Evolutionary conservation across 2,113 vertebrate genomes (phyloP).

Genomic region (Anguilla rostrata): DNA sequence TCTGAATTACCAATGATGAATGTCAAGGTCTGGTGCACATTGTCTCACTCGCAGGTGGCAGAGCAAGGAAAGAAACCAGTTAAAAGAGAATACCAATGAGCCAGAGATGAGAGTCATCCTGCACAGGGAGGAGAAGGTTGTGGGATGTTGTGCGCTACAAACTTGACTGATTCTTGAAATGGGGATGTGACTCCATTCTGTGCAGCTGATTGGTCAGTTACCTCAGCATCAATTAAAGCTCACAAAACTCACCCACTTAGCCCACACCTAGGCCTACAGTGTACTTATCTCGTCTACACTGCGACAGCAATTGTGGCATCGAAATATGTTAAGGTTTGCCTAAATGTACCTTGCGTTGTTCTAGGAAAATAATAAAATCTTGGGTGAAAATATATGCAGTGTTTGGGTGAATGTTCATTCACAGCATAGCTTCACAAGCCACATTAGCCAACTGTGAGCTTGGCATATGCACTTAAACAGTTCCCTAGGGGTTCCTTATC

Average conservation of each 20-base stretch:
- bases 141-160: background rate
- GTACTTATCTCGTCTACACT: background rate
- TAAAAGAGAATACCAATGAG: background rate
- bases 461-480: background rate
- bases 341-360: background rate
- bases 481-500: background rate
- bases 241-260: background rate
- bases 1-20: background rate
- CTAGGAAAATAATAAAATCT: background rate
- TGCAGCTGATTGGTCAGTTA: background rate
- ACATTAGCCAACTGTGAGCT: background rate
- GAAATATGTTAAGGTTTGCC: too few relatives aligned
- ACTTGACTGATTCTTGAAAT: background rate
- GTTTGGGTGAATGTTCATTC: background rate
- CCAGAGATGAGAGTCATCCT: background rate
- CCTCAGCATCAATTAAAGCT: slow-evolving; percentile 22
- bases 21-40: background rate
- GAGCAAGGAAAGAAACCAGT: background rate
- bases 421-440: background rate
- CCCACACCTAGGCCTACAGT: background rate
- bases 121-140: background rate
- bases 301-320: too few relatives aligned
- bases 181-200: background rate
- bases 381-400: background rate
- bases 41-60: background rate